Evolutionary conservation across 1,140 invertebrate species (phyloP).

Genomic region (Brachionus manjavacas): DNA sequence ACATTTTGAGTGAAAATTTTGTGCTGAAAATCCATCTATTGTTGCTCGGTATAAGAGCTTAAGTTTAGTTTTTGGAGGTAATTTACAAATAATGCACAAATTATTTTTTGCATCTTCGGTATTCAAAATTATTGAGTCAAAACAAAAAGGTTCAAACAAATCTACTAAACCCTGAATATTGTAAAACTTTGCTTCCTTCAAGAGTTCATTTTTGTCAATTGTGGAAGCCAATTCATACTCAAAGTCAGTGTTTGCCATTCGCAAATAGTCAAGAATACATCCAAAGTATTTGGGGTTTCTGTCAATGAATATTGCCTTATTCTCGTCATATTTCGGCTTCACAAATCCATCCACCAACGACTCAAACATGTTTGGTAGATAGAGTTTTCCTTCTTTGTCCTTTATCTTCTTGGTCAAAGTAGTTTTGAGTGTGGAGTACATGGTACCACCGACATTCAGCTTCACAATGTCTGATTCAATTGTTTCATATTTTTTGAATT

Average conservation of each 20-base stretch:
- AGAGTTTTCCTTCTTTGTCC: neutral
- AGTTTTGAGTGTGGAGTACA: neutral
- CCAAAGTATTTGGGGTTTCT: neutral
- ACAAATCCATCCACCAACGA: neutral
- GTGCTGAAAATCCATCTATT: conserved; percentile 43
- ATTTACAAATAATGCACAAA: neutral
- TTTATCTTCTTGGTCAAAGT: neutral
- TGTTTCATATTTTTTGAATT: conserved; percentile 12
- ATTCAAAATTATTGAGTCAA: neutral
- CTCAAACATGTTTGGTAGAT: neutral
- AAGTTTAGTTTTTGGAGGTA: neutral
- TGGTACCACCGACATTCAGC: neutral
- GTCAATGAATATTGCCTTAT: conserved; percentile 24
- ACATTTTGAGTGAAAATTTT: conserved; percentile 44
- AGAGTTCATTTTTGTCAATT: neutral
- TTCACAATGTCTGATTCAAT: neutral
- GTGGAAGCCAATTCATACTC: neutral
- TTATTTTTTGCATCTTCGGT: neutral
- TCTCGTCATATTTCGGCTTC: neutral
- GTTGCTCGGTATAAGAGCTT: conserved; percentile 43
- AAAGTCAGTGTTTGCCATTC: neutral
- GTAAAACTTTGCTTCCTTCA: conserved; percentile 16
- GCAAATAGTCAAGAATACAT: conserved; percentile 11
- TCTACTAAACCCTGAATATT: conserved; percentile 21
- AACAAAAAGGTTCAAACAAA: neutral